phyloP scores from a whole-genome alignment of 2,113 vertebrate genomes.

The Percopsis transmontana region DNA sequence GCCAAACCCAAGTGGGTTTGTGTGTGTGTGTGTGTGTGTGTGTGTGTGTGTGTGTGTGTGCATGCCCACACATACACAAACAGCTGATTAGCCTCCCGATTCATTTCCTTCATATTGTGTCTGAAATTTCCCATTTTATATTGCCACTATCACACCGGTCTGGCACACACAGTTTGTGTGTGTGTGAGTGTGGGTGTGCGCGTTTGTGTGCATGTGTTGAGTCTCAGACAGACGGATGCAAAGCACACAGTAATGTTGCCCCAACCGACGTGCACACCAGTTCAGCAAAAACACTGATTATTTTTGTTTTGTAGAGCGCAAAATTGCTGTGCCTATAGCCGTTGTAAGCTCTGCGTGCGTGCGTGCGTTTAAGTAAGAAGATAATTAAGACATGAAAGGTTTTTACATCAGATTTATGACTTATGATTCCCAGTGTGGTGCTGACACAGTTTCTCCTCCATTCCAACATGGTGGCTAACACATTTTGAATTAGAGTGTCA shows the following conservation, averaged over 20 bases:
- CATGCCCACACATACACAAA: background rate
- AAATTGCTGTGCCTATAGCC: slow-evolving; percentile 39
- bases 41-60: background rate
- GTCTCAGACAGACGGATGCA: slow-evolving; percentile 51
- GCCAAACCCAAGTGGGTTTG: slow-evolving; percentile 5
- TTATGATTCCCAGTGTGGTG: slow-evolving; percentile 36
- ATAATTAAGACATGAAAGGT: slow-evolving; percentile 56
- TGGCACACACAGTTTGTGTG: no score
- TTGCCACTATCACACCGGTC: slow-evolving; percentile 24
- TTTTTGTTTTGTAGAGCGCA: slow-evolving; percentile 47
- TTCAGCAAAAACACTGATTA: slow-evolving; percentile 31
- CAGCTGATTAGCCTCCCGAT: slow-evolving; percentile 1
- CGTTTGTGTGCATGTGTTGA: slow-evolving; percentile 34
- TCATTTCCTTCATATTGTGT: no score
- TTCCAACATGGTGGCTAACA: slow-evolving; percentile 45
- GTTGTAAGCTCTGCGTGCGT: background rate
- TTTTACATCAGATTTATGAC: slow-evolving; percentile 52
- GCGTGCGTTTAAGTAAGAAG: background rate
- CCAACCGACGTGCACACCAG: no score
- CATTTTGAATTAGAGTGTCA: slow-evolving; percentile 50
- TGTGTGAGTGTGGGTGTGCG: slow-evolving; percentile 7
- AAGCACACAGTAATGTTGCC: no score
- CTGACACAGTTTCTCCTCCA: slow-evolving; percentile 31
- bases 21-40: background rate
- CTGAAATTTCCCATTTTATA: slow-evolving; percentile 17